These are phyloP conservation scores for Odontamblyopus lacepedii DNA, from an alignment of 2,797 vertebrate species.

Conservation along the genomic window DNA sequence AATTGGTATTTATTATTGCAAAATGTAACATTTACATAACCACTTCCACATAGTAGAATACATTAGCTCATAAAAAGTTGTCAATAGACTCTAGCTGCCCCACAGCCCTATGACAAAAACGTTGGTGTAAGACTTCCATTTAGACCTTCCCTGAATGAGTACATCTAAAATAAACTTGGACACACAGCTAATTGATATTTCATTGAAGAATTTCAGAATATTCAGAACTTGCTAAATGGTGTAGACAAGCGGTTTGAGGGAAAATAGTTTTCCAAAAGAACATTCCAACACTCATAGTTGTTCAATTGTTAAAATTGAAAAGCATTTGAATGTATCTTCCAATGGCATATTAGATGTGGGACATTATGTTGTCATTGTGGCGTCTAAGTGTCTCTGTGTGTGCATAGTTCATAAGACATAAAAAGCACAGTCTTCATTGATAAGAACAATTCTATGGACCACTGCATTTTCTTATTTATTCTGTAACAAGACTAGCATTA, in stretches of 20 bases:
- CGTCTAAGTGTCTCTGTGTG: too few species aligned
- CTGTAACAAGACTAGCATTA: not conserved
- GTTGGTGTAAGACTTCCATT: not conserved
- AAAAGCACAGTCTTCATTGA: not conserved
- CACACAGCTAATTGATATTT: not conserved
- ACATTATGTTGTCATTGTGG: conserved; percentile 24
- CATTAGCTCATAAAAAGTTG: too few species aligned
- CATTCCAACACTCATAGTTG: conserved; percentile 24
- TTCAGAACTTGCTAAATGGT: conserved; percentile 28
- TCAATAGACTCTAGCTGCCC: not conserved
- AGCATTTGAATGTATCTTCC: not conserved
- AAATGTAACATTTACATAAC: too few species aligned
- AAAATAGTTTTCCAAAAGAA: conserved; percentile 22
- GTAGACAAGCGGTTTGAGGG: conserved; percentile 12
- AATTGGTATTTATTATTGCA: too few species aligned
- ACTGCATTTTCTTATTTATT: not conserved
- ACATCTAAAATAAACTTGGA: not conserved
- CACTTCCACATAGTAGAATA: too few species aligned
- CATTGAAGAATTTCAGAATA: conserved; percentile 20
- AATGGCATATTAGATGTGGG: conserved; percentile 19
- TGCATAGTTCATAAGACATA: too few species aligned
- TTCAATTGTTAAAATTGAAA: conserved; percentile 20
- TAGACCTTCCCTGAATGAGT: not conserved
- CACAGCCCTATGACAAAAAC: not conserved
- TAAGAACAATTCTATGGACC: not conserved